Percentiles rank a stretch among this genome's conserved stretches.
These are phyloP conservation scores for Nasua narica DNA, from an alignment of 2,797 vertebrate species.

Conservation along the genomic window DNA sequence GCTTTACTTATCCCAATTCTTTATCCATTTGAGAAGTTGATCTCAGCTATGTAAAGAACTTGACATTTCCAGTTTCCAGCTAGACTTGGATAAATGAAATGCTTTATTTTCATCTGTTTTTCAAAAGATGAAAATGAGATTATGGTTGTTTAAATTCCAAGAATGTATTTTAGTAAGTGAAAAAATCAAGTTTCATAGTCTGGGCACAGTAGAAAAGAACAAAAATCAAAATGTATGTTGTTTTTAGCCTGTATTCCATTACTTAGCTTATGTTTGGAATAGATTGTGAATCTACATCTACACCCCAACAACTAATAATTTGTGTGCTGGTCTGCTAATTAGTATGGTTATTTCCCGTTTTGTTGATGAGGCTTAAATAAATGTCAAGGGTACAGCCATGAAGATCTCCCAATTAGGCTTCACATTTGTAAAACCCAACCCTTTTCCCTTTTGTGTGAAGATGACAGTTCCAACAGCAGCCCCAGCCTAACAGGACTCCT, in stretches of 20 bases:
- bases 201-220: neutral
- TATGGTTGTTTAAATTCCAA: neutral
- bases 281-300: conserved; percentile 63
- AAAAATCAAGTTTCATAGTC: neutral
- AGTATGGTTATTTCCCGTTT: conserved; percentile 86
- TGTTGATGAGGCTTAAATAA: conserved; percentile 87
- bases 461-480: conserved; percentile 88
- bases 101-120: neutral
- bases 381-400: conserved; percentile 87
- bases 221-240: neutral
- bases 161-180: neutral
- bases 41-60: neutral
- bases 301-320: conserved; percentile 66
- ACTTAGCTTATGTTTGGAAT: conserved; percentile 39
- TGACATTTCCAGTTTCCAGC: neutral
- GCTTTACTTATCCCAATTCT: neutral
- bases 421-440: conserved; percentile 87
- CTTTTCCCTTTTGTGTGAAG: conserved; percentile 82
- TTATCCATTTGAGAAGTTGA: neutral
- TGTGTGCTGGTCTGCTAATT: conserved; percentile 89
- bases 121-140: neutral
- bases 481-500: conserved; percentile 92
- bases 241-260: neutral
- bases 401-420: conserved; percentile 93
- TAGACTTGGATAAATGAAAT: neutral